Evolutionary conservation across 2,113 vertebrate genomes (phyloP).

Genomic region (Hassar affinis): DNA sequence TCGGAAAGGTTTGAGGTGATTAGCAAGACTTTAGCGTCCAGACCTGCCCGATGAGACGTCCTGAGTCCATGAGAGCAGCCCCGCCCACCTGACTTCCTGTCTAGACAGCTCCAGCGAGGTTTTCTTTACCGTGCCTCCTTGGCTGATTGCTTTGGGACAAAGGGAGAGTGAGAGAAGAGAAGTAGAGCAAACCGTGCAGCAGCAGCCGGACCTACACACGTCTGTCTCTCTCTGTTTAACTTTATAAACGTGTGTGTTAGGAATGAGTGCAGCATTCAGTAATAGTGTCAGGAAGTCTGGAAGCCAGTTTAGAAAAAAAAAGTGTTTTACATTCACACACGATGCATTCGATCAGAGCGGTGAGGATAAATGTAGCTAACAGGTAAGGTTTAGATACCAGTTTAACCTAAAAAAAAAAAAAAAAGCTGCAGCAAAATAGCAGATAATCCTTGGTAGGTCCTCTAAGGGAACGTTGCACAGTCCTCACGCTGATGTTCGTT

Average conservation of each 20-base stretch:
- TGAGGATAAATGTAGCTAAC: neutral
- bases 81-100: conserved; percentile 64
- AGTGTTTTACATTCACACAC: neutral
- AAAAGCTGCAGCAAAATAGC: neutral
- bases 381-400: neutral
- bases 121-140: conserved; percentile 63
- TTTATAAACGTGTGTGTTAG: neutral
- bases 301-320: neutral
- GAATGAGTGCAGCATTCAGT: neutral
- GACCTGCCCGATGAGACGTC: conserved; percentile 10
- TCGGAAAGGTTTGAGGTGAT: too few relatives aligned
- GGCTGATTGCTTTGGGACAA: conserved; percentile 39
- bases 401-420: neutral
- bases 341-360: neutral
- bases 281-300: neutral
- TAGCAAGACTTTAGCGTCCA: conserved; percentile 7
- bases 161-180: neutral
- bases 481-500: too few relatives aligned
- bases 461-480: too few relatives aligned
- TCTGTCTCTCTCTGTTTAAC: conserved; percentile 1
- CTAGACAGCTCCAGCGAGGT: conserved; percentile 71
- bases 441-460: too few relatives aligned
- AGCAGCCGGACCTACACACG: conserved; percentile 18
- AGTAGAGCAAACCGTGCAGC: neutral
- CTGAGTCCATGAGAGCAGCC: neutral